Percentiles rank a stretch among this genome's conserved stretches.
These are phyloP conservation scores for Drosophila pseudotalamancana DNA, from an alignment of 2,888 invertebrate genomes.

Conservation along the genomic window DNA sequence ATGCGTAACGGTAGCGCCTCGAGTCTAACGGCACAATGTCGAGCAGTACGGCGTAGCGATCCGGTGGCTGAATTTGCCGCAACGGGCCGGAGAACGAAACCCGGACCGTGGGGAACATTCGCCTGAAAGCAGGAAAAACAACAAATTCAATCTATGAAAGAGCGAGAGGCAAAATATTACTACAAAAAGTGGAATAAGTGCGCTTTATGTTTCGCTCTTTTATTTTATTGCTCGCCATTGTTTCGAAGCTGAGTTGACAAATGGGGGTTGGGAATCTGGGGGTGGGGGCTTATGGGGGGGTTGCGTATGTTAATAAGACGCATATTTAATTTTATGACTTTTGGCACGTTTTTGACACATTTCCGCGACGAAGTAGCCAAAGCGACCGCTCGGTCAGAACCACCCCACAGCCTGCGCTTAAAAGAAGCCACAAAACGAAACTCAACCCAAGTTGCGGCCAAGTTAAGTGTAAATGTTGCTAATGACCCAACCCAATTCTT, in stretches of 20 bases:
- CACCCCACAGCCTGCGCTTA: background rate
- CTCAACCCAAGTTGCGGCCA: conserved; percentile 28
- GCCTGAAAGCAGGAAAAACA: conserved; percentile 86
- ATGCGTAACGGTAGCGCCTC: conserved; percentile 98
- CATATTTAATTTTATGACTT: conserved; percentile 80
- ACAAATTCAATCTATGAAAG: conserved; percentile 8
- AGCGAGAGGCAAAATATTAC: background rate
- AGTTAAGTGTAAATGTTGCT: conserved; percentile 79
- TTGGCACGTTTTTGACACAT: conserved; percentile 80
- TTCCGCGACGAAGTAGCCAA: conserved; percentile 63
- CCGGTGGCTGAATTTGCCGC: conserved; percentile 88
- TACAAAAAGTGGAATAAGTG: conserved; percentile 7
- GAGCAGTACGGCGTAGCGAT: conserved; percentile 95
- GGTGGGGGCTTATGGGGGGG: background rate
- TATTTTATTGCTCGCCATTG: conserved; percentile 61
- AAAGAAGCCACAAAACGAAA: conserved; percentile 1
- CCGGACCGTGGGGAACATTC: conserved; percentile 99
- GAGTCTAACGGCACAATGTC: conserved; percentile 99
- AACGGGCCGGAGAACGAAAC: conserved; percentile 93
- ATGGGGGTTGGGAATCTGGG: background rate
- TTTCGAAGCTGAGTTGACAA: background rate
- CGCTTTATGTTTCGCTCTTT: conserved; percentile 23
- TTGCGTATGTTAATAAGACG: conserved; percentile 74
- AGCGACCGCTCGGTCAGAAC: background rate
- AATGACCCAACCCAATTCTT: conserved; percentile 75